Percentiles rank a stretch among this genome's conserved stretches.
phyloP scores from a whole-genome alignment of 2,888 invertebrate genomes.

The Pollenia angustigena region DNA sequence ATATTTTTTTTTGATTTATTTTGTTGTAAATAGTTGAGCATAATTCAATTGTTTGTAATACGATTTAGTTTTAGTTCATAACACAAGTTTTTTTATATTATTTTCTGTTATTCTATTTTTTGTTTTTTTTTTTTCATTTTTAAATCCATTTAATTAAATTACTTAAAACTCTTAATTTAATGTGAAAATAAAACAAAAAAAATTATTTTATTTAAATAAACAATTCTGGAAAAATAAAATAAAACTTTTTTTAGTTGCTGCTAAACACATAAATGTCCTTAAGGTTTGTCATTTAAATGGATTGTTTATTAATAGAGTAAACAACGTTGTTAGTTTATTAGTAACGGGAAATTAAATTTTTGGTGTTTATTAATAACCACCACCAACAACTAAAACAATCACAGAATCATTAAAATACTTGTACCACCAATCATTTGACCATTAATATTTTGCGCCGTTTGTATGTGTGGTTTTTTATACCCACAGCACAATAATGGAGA shows the following conservation, averaged over 20 bases:
- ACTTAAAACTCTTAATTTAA: neutral
- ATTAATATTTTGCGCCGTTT: neutral
- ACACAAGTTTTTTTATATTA: too few species aligned
- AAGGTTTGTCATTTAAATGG: neutral
- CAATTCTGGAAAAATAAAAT: neutral
- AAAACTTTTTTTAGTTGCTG: neutral
- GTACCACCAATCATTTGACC: neutral
- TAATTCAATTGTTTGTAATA: too few species aligned
- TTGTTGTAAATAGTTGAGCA: too few species aligned
- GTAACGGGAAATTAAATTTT: neutral
- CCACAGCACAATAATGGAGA: too few species aligned
- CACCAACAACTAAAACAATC: neutral
- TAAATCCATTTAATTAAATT: neutral
- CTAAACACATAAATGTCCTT: neutral
- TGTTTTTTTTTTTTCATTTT: conserved; percentile 5
- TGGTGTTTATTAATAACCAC: neutral
- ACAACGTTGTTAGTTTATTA: neutral
- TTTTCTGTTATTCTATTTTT: too few species aligned
- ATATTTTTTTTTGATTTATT: too few species aligned
- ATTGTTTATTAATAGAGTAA: neutral
- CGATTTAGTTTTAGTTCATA: too few species aligned
- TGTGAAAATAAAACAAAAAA: too few species aligned
- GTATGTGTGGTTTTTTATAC: neutral
- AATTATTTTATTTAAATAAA: too few species aligned
- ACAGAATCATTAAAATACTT: neutral